Evolutionary conservation across 2,113 vertebrate species (phyloP).

Genomic region (Lanius collurio): DNA sequence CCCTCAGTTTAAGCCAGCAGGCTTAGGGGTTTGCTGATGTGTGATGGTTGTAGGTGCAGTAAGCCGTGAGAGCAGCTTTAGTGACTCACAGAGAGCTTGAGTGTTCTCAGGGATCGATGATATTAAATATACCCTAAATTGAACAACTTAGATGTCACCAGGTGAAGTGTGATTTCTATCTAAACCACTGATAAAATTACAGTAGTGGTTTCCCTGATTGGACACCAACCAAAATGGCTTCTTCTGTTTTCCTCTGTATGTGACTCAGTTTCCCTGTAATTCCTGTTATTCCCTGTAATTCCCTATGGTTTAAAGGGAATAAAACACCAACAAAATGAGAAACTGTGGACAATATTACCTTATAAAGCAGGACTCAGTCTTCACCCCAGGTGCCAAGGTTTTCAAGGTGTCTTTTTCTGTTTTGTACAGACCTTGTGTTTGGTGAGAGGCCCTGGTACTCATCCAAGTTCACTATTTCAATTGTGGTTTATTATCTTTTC

Average conservation of each 20-base stretch:
- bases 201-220: not conserved
- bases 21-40: not conserved
- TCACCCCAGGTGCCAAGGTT: not conserved
- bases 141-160: not conserved
- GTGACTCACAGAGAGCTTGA: not conserved
- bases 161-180: not conserved
- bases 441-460: not conserved
- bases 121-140: not conserved
- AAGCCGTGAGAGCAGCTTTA: not conserved
- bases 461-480: not conserved
- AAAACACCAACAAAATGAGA: not conserved
- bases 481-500: not conserved
- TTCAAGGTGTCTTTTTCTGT: not conserved
- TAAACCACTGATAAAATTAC: not conserved
- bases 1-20: not conserved
- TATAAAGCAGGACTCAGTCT: not conserved
- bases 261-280: not conserved
- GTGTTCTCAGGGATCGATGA: accelerated
- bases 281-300: too few relatives aligned
- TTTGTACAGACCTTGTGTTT: not conserved
- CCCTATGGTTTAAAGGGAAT: not conserved
- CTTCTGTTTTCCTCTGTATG: not conserved
- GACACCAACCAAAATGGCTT: not conserved
- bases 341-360: not conserved
- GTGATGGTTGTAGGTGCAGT: not conserved